Evolutionary conservation across 2,113 vertebrate genomes (phyloP), one percentile per base, ranked within the genome.

Genomic region (Bufo gargarizans): DNA sequence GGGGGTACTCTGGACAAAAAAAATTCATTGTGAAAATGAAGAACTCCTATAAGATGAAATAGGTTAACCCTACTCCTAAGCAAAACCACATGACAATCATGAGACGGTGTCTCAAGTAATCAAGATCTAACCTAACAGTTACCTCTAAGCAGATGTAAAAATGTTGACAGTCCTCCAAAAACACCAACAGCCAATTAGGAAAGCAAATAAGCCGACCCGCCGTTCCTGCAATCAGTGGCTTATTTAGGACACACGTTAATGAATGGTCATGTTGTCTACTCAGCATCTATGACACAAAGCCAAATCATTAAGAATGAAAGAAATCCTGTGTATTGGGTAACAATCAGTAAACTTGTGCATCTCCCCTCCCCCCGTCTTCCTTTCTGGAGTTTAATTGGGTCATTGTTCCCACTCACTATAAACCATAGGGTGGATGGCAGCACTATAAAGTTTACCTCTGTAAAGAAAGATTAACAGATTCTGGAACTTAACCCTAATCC

Each of bases 401-500:
- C 94, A 94, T 96, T 96, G 95, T 96, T 95, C 94, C 94, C 92
- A 89, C 91, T 92, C 94, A 93, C 93, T 91, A 92, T 93, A 94
- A 95, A 94, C 94, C 93, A 88, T 79, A 82, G 90, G 93, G 92
- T 90, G 93, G 93, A 94, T 94, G 93, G 93, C 80, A 8, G 91
- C 82, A 91, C 93, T 92, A 67, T 84, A 92, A 95, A 95, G 93
- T 95, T 95, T 94, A 92, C 94, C 93, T 94, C 94, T 93, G 92
- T 95, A 94, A 94, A 94, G 94, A 94, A 94, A 95, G 95, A 96
- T 96, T 95, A 97, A 94, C 93, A 95, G 95, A 94, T 94, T 95
- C 94, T 95, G 95, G 95, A 96, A 96, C 93, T 95, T 94, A 95
- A 96, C 92, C 95, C 94, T 97, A 96, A 96, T 96, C 96, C 96